Evolutionary conservation across 2,888 invertebrate species (phyloP).

Genomic region (Dicroscelio sp.): DNA sequence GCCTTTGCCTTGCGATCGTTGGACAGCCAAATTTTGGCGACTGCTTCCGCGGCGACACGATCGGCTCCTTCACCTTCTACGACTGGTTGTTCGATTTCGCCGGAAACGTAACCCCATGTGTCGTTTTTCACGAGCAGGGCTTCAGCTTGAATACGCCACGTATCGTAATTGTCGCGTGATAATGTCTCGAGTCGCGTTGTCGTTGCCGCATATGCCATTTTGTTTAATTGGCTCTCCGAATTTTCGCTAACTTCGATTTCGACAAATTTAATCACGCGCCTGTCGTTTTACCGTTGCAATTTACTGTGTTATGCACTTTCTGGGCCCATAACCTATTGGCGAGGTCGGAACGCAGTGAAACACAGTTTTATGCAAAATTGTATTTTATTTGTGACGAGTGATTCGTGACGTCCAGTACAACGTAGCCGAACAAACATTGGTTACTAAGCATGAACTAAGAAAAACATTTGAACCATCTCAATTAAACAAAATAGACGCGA

Average conservation of each 20-base stretch:
- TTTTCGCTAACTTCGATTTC: neutral
- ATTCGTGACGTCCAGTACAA: no score
- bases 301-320: neutral
- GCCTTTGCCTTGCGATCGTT: slow-evolving; percentile 21
- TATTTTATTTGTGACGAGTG: no score
- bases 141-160: slow-evolving; percentile 13
- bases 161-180: slow-evolving; percentile 12
- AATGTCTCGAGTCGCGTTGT: neutral
- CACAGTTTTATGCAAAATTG: no score
- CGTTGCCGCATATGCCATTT: slow-evolving; percentile 16
- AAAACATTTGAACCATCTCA: no score
- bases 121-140: slow-evolving; percentile 13
- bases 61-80: slow-evolving; percentile 13
- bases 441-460: no score
- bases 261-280: neutral
- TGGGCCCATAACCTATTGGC: slow-evolving; percentile 18
- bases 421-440: no score
- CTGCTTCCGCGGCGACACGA: neutral
- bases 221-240: neutral
- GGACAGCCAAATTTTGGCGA: neutral
- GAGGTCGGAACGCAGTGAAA: neutral
- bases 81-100: neutral
- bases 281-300: neutral
- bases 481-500: no score
- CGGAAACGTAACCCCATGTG: slow-evolving; percentile 16